These are phyloP conservation scores for Apteryx mantelli DNA, from an alignment of 2,113 vertebrate species.

Conservation along the genomic window DNA sequence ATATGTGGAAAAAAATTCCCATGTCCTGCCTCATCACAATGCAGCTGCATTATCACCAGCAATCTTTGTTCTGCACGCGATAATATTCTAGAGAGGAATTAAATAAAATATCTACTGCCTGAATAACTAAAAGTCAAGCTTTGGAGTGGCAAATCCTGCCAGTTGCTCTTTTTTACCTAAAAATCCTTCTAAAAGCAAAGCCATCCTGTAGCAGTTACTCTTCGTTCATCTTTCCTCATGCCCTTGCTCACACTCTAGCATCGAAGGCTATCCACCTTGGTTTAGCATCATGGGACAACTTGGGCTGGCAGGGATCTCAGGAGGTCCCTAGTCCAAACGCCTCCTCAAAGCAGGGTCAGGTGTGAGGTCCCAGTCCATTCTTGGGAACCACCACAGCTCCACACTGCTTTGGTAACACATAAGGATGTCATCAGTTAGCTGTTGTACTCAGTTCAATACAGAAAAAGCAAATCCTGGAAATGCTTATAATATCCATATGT, in stretches of 20 bases:
- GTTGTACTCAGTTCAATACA: not conserved
- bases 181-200: not conserved
- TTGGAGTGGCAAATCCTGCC: not conserved
- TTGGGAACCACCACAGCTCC: rapidly evolving
- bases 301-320: not conserved
- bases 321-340: not conserved
- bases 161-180: not conserved
- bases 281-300: not conserved
- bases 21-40: not conserved
- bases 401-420: not conserved
- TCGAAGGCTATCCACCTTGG: not conserved
- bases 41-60: not conserved
- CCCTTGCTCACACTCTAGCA: not conserved
- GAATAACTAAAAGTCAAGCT: not conserved
- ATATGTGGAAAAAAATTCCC: not conserved
- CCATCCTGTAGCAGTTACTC: not conserved
- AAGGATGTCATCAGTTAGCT: not conserved
- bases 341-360: not conserved
- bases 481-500: not conserved
- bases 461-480: not conserved
- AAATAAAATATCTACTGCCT: not conserved
- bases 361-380: not conserved
- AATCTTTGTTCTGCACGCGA: not conserved
- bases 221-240: not conserved
- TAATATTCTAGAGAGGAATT: not conserved